phyloP scores from a whole-genome alignment of 2,113 vertebrate species.

The Campylomormyrus tamandua region DNA sequence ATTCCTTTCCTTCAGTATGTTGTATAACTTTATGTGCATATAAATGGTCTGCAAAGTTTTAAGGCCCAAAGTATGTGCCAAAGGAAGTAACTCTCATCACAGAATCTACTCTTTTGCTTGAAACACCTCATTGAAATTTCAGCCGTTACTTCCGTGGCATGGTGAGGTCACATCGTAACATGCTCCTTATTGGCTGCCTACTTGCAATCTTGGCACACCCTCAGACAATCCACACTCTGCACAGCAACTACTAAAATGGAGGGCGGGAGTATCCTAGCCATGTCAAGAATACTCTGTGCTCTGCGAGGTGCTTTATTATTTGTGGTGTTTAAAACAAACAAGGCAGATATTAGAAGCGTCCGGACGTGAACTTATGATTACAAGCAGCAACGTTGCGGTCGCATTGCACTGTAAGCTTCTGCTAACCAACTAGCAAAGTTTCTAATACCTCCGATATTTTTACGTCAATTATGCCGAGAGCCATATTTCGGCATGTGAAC shows the following conservation, averaged over 20 bases:
- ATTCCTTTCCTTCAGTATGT: neutral
- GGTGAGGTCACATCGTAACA: neutral
- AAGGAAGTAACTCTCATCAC: neutral
- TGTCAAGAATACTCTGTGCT: neutral
- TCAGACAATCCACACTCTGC: neutral
- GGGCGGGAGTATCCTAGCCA: neutral
- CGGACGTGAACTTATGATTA: neutral
- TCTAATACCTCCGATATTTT: neutral
- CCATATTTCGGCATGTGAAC: neutral
- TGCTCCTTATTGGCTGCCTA: neutral
- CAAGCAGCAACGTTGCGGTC: neutral
- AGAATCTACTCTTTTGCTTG: neutral
- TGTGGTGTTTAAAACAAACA: neutral
- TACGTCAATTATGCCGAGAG: neutral
- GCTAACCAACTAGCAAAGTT: neutral
- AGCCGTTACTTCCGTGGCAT: neutral
- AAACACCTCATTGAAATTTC: neutral
- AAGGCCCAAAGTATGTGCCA: neutral
- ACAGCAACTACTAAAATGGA: neutral
- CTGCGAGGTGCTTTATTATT: neutral
- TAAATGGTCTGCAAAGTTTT: neutral
- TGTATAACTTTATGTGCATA: neutral
- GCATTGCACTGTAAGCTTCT: neutral
- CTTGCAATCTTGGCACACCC: neutral
- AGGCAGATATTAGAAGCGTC: no score